A percentile compares a stretch with the other conserved stretches of the same genome.
Evolutionary conservation across 2,113 vertebrate species (phyloP).

Genomic region (Cepphus grylle): DNA sequence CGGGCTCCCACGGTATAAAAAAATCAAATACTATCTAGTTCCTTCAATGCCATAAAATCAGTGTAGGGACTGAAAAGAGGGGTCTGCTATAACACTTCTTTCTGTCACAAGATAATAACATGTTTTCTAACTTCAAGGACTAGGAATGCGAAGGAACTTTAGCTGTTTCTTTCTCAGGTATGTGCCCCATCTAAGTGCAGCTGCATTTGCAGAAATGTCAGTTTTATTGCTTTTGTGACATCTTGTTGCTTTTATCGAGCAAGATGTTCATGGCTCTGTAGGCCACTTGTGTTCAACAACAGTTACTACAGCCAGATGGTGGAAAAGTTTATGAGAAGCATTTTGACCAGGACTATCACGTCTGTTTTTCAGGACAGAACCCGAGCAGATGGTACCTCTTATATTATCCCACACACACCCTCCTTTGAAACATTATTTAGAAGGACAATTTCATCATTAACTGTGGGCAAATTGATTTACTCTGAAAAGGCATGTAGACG

Average conservation of each 20-base stretch:
- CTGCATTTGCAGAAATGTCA: neutral
- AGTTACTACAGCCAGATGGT: neutral
- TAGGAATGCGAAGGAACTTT: neutral
- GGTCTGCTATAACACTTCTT: neutral
- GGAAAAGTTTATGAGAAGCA: neutral
- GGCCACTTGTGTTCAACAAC: neutral
- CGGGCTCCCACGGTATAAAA: neutral
- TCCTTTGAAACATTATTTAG: neutral
- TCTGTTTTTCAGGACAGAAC: neutral
- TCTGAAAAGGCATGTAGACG: neutral
- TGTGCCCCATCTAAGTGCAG: neutral
- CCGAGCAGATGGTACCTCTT: neutral
- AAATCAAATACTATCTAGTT: neutral
- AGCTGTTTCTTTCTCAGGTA: neutral
- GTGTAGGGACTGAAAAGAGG: neutral
- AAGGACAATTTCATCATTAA: neutral
- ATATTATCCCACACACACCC: neutral
- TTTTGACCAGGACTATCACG: neutral
- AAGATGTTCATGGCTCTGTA: neutral
- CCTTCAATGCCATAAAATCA: neutral
- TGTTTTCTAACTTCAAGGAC: neutral
- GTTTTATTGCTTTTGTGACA: conserved; percentile 7
- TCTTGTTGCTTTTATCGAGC: conserved; percentile 22
- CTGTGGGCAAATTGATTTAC: neutral
- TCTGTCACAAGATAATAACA: conserved; percentile 4